Conservation (phyloP, 2,113 vertebrate species). For the Daboia siamensis region DNA sequence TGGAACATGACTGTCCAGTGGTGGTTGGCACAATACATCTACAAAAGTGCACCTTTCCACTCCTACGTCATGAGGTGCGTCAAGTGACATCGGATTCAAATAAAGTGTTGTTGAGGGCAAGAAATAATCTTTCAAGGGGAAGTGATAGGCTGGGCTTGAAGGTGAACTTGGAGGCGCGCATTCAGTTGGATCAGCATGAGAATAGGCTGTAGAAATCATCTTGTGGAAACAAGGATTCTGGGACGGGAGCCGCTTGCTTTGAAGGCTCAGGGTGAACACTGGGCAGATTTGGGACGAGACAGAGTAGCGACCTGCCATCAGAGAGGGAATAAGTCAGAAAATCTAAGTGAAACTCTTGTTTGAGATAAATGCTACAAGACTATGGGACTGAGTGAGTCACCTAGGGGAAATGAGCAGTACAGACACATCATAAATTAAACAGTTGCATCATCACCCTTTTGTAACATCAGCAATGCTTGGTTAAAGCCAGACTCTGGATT, state of each 20-base stretch:
- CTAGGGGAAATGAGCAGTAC: too few species aligned
- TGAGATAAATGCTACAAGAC: not conserved
- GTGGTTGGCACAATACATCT: conserved; percentile 90
- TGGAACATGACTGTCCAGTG: conserved; percentile 96
- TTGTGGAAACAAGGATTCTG: not conserved
- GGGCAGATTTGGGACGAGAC: not conserved
- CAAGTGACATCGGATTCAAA: not conserved
- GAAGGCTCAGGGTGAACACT: not conserved
- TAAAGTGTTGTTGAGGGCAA: not conserved
- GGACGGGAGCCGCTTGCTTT: not conserved
- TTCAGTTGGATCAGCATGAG: too few species aligned
- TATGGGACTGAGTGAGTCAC: not conserved
- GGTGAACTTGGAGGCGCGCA: not conserved
- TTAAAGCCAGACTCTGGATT: too few species aligned
- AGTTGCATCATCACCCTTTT: not conserved
- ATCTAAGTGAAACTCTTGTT: not conserved
- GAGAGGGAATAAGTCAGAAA: not conserved
- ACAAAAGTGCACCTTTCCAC: conserved; percentile 78
- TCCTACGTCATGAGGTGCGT: conserved; percentile 79
- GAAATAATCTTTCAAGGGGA: not conserved
- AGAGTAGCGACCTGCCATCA: not conserved
- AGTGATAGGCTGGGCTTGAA: not conserved
- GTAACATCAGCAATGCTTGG: too few species aligned
- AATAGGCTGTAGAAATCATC: not conserved
- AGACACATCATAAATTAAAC: not conserved